These are phyloP conservation scores for Fulica atra DNA, from an alignment of 2,113 vertebrate genomes.

Conservation along the genomic window DNA sequence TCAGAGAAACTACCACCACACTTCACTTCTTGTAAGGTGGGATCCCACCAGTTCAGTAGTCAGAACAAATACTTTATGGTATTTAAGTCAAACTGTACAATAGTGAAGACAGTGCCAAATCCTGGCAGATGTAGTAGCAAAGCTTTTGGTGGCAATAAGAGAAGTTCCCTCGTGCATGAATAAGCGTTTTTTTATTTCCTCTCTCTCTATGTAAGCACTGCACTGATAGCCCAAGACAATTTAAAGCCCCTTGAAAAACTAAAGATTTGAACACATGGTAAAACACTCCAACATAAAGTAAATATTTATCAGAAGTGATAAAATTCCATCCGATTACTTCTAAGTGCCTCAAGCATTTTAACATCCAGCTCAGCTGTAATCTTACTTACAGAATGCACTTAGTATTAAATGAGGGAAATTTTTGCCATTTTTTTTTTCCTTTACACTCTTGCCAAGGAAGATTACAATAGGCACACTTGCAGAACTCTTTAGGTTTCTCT, in stretches of 20 bases:
- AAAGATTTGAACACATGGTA: neutral
- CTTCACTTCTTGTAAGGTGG: neutral
- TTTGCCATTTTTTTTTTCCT: neutral
- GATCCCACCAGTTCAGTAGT: neutral
- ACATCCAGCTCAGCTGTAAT: neutral
- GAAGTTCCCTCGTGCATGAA: neutral
- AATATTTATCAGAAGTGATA: conserved; percentile 15
- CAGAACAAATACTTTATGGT: neutral
- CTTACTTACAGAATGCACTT: conserved; percentile 2
- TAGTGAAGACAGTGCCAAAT: neutral
- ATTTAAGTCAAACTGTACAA: neutral
- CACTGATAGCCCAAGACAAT: neutral
- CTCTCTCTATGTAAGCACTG: neutral
- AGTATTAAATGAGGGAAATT: neutral
- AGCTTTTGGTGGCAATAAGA: neutral
- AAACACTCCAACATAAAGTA: neutral
- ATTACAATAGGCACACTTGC: neutral
- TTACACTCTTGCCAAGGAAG: neutral
- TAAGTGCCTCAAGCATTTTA: neutral
- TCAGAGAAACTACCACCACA: neutral
- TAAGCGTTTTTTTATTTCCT: neutral
- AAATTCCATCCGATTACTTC: conserved; percentile 14
- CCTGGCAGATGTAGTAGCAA: neutral
- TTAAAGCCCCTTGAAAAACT: conserved; percentile 6
- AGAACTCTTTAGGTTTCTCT: neutral